Base-by-base conservation (phyloP, 2,113 vertebrate genomes). In the Empidonax alnorum region DNA sequence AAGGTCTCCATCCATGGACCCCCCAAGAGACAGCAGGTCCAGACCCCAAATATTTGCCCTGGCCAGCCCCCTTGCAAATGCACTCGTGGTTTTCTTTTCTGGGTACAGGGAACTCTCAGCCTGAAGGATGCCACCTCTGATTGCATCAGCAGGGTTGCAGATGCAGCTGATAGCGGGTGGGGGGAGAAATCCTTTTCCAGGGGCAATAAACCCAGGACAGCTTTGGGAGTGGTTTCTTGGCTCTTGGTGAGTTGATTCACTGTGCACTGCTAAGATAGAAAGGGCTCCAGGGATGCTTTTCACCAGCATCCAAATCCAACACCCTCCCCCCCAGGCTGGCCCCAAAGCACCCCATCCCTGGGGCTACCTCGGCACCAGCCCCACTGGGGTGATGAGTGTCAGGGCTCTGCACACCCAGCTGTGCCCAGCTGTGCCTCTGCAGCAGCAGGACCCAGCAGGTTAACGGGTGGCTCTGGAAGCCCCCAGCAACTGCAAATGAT, bases 401-500 rank as follows among this genome's bases (percentile, higher is more conserved):
- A 23, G 92, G 74, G 62, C 84, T 79, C 49, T 22, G 74, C 0
- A 3, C 9, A 5, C 67, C 84, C 74, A 11, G 58, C 89, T 46
- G 86, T 12, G 33, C 67, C 87, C 74, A 14, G 58, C 91, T 50
- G 86, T 12, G 30, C 73, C 83, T 21, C 68, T 12, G 76, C 2
- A 7, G 47, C 90, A 72, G 75, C 72, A 56, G 74, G 24, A 72
- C 58, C 58, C 93, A 69, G 74, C 94, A 96, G 96, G 82, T 92
- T 96, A 84, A 86, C 0, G 1, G 75, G 61, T 1, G 0, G 69
- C 93, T 84, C 69, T 89, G 92, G 80, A 59, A 81, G 87, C 65
- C 86, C 83, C 80, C 86, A 75, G 53, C 91, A 89, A 96, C 89
- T 89, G 94, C 95, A 94, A 95, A 78, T 35, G 56, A 96, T 94